Conservation (phyloP, 2,888 invertebrate species). For the Drosophila differens region DNA sequence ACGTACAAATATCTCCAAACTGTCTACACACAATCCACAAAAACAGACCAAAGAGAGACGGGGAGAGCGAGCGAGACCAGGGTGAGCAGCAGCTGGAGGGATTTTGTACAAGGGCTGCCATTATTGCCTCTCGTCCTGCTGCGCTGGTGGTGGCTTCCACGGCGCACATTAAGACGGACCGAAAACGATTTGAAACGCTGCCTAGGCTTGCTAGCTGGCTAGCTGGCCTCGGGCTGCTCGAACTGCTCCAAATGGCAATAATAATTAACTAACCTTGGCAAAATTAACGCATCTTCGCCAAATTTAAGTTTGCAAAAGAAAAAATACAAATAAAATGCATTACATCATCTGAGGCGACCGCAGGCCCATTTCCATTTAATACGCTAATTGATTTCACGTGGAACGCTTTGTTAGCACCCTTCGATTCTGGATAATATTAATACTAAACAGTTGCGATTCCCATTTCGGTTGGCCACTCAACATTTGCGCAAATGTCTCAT, state of each 20-base stretch:
- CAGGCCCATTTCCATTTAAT: slow-evolving; percentile 33
- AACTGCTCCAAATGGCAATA: slow-evolving; percentile 61
- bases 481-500: slow-evolving; percentile 13
- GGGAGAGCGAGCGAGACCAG: slow-evolving; percentile 6
- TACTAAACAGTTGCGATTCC: slow-evolving; percentile 25
- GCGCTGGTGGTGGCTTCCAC: slow-evolving; percentile 42
- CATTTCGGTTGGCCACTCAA: slow-evolving; percentile 2
- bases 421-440: slow-evolving; percentile 27
- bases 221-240: slow-evolving; percentile 17
- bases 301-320: slow-evolving; percentile 56
- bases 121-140: slow-evolving; percentile 36
- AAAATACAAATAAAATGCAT: slow-evolving; percentile 41
- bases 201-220: not conserved
- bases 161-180: slow-evolving; percentile 11
- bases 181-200: slow-evolving; percentile 23
- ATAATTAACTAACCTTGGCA: slow-evolving; percentile 59
- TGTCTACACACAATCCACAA: slow-evolving; percentile 74
- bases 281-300: slow-evolving; percentile 73
- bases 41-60: slow-evolving; percentile 22
- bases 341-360: slow-evolving; percentile 58
- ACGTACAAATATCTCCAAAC: slow-evolving; percentile 57
- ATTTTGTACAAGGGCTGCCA: slow-evolving; percentile 39
- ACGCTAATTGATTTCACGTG: slow-evolving; percentile 80
- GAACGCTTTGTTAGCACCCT: slow-evolving; percentile 57
- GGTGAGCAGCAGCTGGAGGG: slow-evolving; percentile 56